Evolutionary conservation across 1,140 invertebrate species (phyloP), one percentile per base, ranked within the genome.

Genomic region (Neuroterus valhalla): DNA sequence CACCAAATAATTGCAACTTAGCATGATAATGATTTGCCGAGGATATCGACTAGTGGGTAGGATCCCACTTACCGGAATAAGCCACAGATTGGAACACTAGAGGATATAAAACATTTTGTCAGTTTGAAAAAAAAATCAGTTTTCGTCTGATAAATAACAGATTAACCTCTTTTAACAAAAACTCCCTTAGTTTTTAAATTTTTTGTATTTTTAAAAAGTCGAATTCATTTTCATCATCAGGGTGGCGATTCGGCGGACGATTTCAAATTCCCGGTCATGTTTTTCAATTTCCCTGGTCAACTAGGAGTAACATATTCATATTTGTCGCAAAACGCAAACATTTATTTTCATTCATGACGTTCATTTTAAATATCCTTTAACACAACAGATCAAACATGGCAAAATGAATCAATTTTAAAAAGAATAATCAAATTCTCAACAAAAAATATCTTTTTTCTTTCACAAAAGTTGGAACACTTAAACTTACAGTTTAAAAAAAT

Each of bases 1-100:
- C 66, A 70, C 6, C n/a, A 48, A 48, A 72, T 68, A 82, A 77
- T 76, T 85, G 81, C 82, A 79, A 88, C 83, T 89, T 89, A 89
- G 86, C 87, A 86, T 89, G 82, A 87, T 81, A 83, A 79, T 88
- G 82, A 87, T 84, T 84, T 85, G 85, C 80, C 81, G 82, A 83
- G 82, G 80, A 84, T 81, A 83, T 84, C 83, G 84, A 82, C 82
- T 85, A 85, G 83, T 88, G 88, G 88, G 88, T 85, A 81, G 83
- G 82, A 86, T 89, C 89, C 91, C 91, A 95, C 95, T 96, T 95
- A 96, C 95, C 95, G 91, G 95, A 96, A 92, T 96, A 96, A 91
- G 95, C 95, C 94, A 96, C 95, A 92, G 94, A 96, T 94, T 96
- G 95, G 94, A 96, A 96, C 94, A 96, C 95, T 96, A 93, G 91